phyloP scores from a whole-genome alignment of 2,113 vertebrate genomes.

The Hemibagrus wyckioides region DNA sequence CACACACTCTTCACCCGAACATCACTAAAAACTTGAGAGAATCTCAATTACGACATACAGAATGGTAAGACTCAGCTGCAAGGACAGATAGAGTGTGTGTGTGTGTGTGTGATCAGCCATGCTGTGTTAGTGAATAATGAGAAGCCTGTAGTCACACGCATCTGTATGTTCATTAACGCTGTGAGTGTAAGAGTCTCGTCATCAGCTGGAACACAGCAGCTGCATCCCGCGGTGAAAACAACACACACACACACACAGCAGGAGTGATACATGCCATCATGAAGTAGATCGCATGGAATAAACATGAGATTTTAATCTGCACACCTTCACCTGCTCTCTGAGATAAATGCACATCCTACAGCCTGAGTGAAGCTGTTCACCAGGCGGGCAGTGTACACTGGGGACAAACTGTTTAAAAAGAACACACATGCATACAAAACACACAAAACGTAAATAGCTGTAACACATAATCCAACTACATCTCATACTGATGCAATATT shows the following conservation, averaged over 20 bases:
- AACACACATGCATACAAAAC: not conserved
- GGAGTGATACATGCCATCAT: not conserved
- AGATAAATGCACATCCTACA: not conserved
- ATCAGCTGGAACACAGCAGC: slow-evolving; percentile 41
- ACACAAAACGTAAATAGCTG: not conserved
- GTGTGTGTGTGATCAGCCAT: slow-evolving; percentile 31
- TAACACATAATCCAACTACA: not conserved
- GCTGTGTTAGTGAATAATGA: slow-evolving; percentile 43
- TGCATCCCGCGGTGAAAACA: slow-evolving; percentile 27
- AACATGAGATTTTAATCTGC: not conserved
- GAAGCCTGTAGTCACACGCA: slow-evolving; percentile 39
- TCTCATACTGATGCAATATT: not conserved
- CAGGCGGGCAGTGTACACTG: not conserved
- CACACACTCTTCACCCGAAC: not conserved
- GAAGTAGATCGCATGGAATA: not conserved
- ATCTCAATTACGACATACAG: not conserved
- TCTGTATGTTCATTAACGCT: slow-evolving; percentile 50
- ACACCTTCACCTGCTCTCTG: not conserved
- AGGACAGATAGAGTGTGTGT: not conserved
- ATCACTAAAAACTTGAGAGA: not conserved
- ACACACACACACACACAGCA: not conserved
- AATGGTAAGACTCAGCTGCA: not conserved
- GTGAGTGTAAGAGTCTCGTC: slow-evolving; percentile 5
- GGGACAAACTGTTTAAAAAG: not conserved
- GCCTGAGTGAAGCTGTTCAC: not conserved